These are phyloP conservation scores for Fulmarus glacialis DNA, from an alignment of 2,113 vertebrate genomes.

Conservation along the genomic window DNA sequence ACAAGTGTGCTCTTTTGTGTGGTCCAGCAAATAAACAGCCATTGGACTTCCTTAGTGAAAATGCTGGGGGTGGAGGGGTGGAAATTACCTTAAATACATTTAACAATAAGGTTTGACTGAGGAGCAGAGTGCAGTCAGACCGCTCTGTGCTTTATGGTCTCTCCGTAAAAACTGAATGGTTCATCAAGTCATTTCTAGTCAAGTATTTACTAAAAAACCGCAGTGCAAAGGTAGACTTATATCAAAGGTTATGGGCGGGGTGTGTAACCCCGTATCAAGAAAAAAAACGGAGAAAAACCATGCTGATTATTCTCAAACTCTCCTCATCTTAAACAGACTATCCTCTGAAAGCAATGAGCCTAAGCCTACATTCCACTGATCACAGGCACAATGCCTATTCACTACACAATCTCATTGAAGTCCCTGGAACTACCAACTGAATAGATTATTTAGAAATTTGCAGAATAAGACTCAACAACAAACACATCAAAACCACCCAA, in stretches of 20 bases:
- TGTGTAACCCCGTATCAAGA: background rate
- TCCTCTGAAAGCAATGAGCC: slow-evolving; percentile 39
- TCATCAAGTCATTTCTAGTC: background rate
- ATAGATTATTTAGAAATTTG: background rate
- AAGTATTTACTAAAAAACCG: slow-evolving; percentile 7
- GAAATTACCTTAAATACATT: background rate
- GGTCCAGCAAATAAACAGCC: background rate
- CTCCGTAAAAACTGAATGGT: background rate
- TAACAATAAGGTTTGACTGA: background rate
- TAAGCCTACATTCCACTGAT: background rate
- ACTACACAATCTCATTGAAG: background rate
- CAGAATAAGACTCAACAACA: background rate
- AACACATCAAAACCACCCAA: background rate
- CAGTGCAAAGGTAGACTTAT: background rate
- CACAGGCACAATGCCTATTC: background rate
- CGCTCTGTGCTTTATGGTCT: background rate
- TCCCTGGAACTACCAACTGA: background rate
- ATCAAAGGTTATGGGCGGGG: slow-evolving; percentile 8
- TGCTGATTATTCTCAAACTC: background rate
- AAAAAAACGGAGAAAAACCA: background rate
- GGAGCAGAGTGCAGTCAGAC: background rate
- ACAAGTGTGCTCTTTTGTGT: background rate
- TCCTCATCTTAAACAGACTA: background rate
- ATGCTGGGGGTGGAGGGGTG: background rate
- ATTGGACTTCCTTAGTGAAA: background rate